These are phyloP conservation scores for Galago senegalensis DNA, from an alignment of 2,797 vertebrate genomes.

Conservation along the genomic window DNA sequence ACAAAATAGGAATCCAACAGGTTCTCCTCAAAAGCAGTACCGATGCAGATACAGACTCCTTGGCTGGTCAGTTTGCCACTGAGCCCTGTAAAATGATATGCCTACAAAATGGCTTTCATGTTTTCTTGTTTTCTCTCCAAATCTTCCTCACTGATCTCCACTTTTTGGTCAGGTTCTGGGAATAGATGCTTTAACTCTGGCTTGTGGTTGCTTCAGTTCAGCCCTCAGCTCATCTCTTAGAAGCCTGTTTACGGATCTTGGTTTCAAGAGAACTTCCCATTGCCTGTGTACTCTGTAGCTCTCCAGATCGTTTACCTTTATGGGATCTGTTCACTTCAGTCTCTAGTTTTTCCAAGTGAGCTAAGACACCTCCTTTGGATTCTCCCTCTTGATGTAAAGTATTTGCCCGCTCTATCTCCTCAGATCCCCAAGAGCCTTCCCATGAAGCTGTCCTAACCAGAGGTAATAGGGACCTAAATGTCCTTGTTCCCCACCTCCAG, in stretches of 20 bases:
- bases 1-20: conserved; percentile 94
- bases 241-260: conserved; percentile 84
- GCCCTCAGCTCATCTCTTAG: conserved; percentile 90
- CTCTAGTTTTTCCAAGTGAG: conserved; percentile 91
- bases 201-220: conserved; percentile 82
- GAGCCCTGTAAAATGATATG: conserved; percentile 92
- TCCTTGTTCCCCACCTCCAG: not conserved
- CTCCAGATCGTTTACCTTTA: conserved; percentile 56
- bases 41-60: conserved; percentile 91
- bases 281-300: conserved; percentile 49
- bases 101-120: conserved; percentile 88
- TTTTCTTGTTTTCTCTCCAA: conserved; percentile 89
- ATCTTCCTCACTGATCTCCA: conserved; percentile 1
- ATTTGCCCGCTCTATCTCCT: conserved; percentile 62
- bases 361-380: conserved; percentile 81
- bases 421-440: not conserved
- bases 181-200: conserved; percentile 38
- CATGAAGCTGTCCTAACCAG: not conserved
- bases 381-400: not conserved
- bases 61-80: conserved; percentile 85
- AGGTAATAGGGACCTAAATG: fast-evolving
- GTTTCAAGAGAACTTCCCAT: conserved; percentile 83
- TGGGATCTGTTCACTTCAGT: not conserved
- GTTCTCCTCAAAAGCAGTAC: conserved; percentile 91
- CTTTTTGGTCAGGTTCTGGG: not conserved